A percentile compares a stretch with the other conserved stretches of the same genome.
These are phyloP conservation scores for Urocitellus parryii DNA, from an alignment of 2,113 vertebrate genomes.

Conservation along the genomic window DNA sequence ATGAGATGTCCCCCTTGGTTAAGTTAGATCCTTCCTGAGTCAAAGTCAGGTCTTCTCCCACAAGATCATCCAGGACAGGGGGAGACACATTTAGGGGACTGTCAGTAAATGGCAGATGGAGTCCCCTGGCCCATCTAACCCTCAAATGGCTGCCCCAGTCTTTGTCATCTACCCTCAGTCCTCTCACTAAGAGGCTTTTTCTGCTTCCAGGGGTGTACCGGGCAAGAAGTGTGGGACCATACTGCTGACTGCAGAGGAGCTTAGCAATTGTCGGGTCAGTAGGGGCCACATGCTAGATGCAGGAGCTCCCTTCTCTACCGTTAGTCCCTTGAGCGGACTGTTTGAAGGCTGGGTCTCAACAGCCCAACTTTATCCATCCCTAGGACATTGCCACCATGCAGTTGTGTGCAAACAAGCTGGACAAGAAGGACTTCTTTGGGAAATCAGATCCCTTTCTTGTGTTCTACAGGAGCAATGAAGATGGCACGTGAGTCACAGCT, in stretches of 20 bases:
- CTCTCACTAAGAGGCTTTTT: conserved; percentile 52
- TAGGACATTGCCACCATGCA: conserved; percentile 99
- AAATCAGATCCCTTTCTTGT: conserved; percentile 99
- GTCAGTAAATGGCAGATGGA: not conserved
- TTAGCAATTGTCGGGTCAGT: conserved; percentile 93
- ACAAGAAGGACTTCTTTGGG: conserved; percentile 99
- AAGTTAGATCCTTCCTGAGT: not conserved
- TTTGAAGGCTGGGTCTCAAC: not conserved
- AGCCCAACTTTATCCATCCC: conserved; percentile 8
- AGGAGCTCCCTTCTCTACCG: not conserved
- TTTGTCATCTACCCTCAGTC: not conserved
- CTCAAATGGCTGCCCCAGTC: not conserved
- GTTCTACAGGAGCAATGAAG: conserved; percentile 99
- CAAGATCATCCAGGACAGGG: not conserved
- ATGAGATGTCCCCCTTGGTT: not conserved
- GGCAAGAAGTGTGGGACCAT: conserved; percentile 92
- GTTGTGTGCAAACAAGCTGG: conserved; percentile 98
- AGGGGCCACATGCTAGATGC: not conserved
- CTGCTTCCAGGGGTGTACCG: conserved; percentile 88
- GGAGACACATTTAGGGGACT: not conserved
- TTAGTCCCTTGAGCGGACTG: not conserved
- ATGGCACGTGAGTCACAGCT: conserved; percentile 94
- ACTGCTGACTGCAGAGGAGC: conserved; percentile 90
- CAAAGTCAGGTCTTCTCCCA: not conserved
- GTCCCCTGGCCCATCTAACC: not conserved